Percentiles rank a stretch among this genome's conserved stretches.
These are phyloP conservation scores for Hypena proboscidalis DNA, from an alignment of 2,888 invertebrate genomes.

Conservation along the genomic window DNA sequence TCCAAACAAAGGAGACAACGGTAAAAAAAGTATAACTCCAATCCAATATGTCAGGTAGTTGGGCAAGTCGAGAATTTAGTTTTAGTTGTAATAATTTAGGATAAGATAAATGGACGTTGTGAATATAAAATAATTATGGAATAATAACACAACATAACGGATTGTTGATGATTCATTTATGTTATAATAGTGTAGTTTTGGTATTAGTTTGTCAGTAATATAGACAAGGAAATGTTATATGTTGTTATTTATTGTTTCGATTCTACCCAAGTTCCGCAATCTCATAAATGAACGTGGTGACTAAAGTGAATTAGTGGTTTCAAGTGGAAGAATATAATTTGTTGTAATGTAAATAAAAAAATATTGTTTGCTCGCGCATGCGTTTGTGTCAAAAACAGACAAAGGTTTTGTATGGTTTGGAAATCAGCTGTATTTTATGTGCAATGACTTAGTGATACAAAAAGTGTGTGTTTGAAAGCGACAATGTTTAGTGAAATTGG, in stretches of 20 bases:
- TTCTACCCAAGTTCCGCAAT: constrained; percentile 53
- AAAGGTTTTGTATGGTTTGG: constrained; percentile 86
- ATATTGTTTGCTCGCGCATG: constrained; percentile 84
- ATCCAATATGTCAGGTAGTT: constrained; percentile 75
- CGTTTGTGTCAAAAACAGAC: constrained; percentile 84
- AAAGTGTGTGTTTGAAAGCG: constrained; percentile 77
- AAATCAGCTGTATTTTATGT: constrained; percentile 85
- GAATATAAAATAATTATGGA: constrained; percentile 51
- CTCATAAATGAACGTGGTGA: constrained; percentile 39
- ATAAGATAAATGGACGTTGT: constrained; percentile 53
- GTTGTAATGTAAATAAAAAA: constrained; percentile 83
- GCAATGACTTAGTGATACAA: constrained; percentile 83
- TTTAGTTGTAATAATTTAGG: constrained; percentile 56
- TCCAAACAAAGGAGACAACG: constrained; percentile 23
- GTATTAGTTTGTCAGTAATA: constrained; percentile 37
- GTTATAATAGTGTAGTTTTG: constrained; percentile 39
- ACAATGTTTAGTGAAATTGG: constrained; percentile 88
- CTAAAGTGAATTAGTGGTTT: constrained; percentile 48
- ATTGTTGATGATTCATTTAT: constrained; percentile 44
- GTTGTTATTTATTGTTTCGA: constrained; percentile 73
- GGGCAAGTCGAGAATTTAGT: constrained; percentile 56
- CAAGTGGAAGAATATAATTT: constrained; percentile 59
- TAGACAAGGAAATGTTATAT: constrained; percentile 54
- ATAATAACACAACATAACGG: constrained; percentile 44
- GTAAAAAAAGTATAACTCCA: constrained; percentile 30